Evolutionary conservation across 2,797 vertebrate genomes (phyloP), one percentile per base, ranked within the genome.

Genomic region (Propithecus perrieri): DNA sequence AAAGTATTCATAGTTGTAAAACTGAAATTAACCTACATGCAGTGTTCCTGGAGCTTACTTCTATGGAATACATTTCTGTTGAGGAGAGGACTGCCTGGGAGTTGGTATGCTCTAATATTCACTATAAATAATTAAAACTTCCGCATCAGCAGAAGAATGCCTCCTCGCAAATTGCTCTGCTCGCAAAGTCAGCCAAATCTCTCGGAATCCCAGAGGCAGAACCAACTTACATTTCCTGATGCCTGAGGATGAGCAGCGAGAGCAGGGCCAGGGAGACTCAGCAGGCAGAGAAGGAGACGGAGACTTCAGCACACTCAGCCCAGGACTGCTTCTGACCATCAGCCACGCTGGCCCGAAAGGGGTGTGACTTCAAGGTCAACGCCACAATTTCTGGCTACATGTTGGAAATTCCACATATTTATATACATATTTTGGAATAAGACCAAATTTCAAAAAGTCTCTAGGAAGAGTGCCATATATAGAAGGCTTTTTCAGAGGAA

Each of bases 21-120:
- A 79, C 50, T 86, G 53, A 81, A 96, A 91, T 89, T 91, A 86
- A 85, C 81, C 63, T 84, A 79, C 74, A 35, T 91, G 69, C 95
- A 88, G 22, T 94, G 95, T 96, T 93, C 69, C 48, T 95, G 84
- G 75, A 80, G 57, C 83, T 92, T 95, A 96, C 78, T 92, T 78
- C 53, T 92, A 83, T 18, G 84, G 80, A 95, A 92, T n/a, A 90
- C 57, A 95, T 97, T 98, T 97, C 94, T 96, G 89, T 97, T 92
- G 75, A 96, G 85, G 63, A 95, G 89, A 97, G 55, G 53, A 79
- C 76, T 97, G 96, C 78, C 97, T 97, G 83, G 96, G 91, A 97
- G 91, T 91, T 75, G n/a, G 87, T 97, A 72, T 55, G 50, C 94
- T 97, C 63, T 92, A 72, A 95, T 80, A 71, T 55, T 89, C 59